Percentiles rank a stretch among this genome's conserved stretches.
phyloP scores from a whole-genome alignment of 2,797 vertebrate genomes.

The Alosa sapidissima region DNA sequence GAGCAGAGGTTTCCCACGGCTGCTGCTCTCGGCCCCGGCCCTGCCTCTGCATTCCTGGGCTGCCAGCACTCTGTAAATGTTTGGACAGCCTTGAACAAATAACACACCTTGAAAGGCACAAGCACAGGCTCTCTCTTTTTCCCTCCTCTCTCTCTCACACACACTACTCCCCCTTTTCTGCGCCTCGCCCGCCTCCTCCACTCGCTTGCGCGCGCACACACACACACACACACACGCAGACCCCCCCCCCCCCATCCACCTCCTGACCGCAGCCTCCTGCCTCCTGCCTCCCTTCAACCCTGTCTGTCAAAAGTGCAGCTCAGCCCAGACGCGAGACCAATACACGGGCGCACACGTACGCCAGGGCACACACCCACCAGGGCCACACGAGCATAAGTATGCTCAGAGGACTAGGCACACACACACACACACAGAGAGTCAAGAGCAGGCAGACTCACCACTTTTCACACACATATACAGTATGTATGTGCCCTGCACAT shows the following conservation, averaged over 20 bases:
- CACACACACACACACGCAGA: slow-evolving; percentile 13
- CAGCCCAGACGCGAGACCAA: slow-evolving; percentile 43
- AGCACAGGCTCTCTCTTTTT: slow-evolving; percentile 71
- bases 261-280: slow-evolving; percentile 48
- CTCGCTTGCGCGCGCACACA: slow-evolving; percentile 60
- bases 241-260: slow-evolving; percentile 38
- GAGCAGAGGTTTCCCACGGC: slow-evolving; percentile 95
- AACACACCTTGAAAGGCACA: slow-evolving; percentile 95
- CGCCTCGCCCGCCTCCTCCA: slow-evolving; percentile 63
- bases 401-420: slow-evolving; percentile 26
- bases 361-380: slow-evolving; percentile 37
- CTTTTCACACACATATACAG: slow-evolving; percentile 22
- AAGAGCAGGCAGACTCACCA: slow-evolving; percentile 6
- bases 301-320: slow-evolving; percentile 49
- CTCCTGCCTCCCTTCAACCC: slow-evolving; percentile 45
- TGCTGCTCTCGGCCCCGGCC: slow-evolving; percentile 78
- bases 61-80: slow-evolving; percentile 94
- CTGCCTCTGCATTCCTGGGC: slow-evolving; percentile 89
- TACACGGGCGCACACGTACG: slow-evolving; percentile 40
- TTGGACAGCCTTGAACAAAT: slow-evolving; percentile 98
- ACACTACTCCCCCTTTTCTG: slow-evolving; percentile 28
- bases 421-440: slow-evolving; percentile 14
- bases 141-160: slow-evolving; percentile 49
- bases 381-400: slow-evolving; percentile 34
- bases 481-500: slow-evolving; percentile 34